These are phyloP conservation scores for Aradus depressus DNA, from an alignment of 2,888 invertebrate genomes.

Conservation along the genomic window DNA sequence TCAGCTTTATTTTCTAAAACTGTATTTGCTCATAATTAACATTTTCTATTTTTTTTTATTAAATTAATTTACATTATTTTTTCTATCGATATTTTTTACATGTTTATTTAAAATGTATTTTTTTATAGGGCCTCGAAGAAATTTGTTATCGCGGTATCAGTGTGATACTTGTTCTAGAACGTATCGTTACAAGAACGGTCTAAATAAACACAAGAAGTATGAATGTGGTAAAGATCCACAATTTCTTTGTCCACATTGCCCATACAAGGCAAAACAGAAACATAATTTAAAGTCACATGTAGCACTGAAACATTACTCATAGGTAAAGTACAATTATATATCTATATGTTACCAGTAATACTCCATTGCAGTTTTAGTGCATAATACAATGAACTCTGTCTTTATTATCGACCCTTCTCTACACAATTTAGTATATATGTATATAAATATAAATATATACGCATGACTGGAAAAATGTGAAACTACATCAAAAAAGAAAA, in stretches of 20 bases:
- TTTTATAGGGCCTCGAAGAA: neutral
- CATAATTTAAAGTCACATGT: slow-evolving; percentile 12
- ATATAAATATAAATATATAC: too few relatives aligned
- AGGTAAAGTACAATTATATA: too few relatives aligned
- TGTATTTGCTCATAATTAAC: neutral
- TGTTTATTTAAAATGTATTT: neutral
- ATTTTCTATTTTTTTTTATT: neutral
- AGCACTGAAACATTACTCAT: too few relatives aligned
- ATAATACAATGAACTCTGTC: too few relatives aligned
- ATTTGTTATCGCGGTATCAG: neutral
- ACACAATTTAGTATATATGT: too few relatives aligned
- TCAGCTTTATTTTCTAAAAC: too few relatives aligned
- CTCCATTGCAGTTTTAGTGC: too few relatives aligned
- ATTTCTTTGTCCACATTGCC: slow-evolving; percentile 24
- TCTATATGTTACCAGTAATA: too few relatives aligned
- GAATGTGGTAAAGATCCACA: neutral
- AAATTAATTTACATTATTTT: neutral
- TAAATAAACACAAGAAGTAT: slow-evolving; percentile 4
- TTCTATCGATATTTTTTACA: neutral
- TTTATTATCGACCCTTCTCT: too few relatives aligned
- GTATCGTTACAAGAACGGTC: slow-evolving; percentile 1
- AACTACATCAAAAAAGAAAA: too few relatives aligned
- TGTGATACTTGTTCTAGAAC: slow-evolving; percentile 3
- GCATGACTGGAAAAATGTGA: too few relatives aligned
- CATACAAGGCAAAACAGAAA: slow-evolving; percentile 24